Evolutionary conservation across 2,888 invertebrate genomes (phyloP), one percentile per base, ranked within the genome.

Genomic region (Eucera pruinosa): DNA sequence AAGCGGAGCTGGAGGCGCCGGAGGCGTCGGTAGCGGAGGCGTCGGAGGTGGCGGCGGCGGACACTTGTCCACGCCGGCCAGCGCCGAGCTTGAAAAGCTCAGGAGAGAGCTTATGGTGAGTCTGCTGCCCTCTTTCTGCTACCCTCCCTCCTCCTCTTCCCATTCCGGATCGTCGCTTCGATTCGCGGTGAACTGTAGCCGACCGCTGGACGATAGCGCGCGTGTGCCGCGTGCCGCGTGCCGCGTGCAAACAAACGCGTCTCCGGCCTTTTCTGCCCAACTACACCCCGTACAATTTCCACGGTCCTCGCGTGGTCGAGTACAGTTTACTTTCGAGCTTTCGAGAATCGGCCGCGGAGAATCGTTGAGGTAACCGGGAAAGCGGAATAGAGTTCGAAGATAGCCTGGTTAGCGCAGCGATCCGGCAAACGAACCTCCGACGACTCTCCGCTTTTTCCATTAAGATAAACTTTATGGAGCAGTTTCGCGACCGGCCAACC

Each of bases 31-130:
- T 39, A 81, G 82, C 60, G 83, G 86, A 33, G 87, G 87, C 69
- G 68, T 76, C n/a, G 84, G 83, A 43, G 70, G 75, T 3, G 52
- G 73, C 23, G 79, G 88, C 85, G 75, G 89, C 86, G 83, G 88
- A 47, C 93, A 95, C 86, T 93, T 93, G 82, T 94, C 94, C 74
- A 94, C 95, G 11, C 94, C 96, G 30, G 96, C 97, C 0, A 96
- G 97, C 39, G 95, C 97, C 65, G 98, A 99, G 93, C 94, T 98
- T 82, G 98, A 98, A 90, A 98, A 98, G 93, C 94, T 98, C 64
- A 94, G 98, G 78, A 94, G 98, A 84, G 98, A 98, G 93, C 95
- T 98, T 83, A 96, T 98, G 97, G 98, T 98, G 91, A 95, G 95
- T 36, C 41, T 5, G 50, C 52, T 43, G 9, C 7, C 9, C 33